A percentile compares a stretch with the other conserved stretches of the same genome.
phyloP scores from a whole-genome alignment of 2,113 vertebrate species.

The Odocoileus virginianus region DNA sequence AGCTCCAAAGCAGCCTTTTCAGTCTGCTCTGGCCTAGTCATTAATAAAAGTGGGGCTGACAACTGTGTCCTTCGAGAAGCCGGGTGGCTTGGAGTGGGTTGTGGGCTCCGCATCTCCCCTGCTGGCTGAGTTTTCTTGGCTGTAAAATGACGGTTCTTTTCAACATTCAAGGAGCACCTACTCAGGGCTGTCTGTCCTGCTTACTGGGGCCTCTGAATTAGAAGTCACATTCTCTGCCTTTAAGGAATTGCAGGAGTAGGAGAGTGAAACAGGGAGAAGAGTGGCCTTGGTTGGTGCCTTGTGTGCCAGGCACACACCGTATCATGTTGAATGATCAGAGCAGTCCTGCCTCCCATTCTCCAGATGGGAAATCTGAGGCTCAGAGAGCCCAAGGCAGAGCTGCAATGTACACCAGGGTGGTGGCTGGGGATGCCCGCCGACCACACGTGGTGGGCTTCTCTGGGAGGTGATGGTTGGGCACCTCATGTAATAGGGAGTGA shows the following conservation, averaged over 20 bases:
- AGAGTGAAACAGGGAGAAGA: background rate
- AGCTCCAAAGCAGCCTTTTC: background rate
- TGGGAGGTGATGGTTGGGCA: background rate
- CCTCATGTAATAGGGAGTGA: conserved; percentile 32
- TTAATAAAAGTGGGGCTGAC: background rate
- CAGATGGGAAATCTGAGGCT: background rate
- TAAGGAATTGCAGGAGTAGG: background rate
- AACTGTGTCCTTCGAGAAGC: background rate
- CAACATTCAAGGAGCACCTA: background rate
- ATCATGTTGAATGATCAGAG: background rate
- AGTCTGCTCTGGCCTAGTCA: background rate
- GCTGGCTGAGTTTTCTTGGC: background rate
- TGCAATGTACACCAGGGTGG: background rate
- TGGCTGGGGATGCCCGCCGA: background rate
- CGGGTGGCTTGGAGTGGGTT: background rate
- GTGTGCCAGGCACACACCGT: background rate
- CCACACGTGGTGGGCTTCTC: background rate
- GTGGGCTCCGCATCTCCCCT: background rate
- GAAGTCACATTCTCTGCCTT: background rate
- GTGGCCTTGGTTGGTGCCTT: background rate
- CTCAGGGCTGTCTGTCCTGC: background rate
- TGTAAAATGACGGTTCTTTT: background rate
- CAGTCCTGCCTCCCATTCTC: background rate
- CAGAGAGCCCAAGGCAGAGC: background rate
- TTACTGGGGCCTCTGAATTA: background rate